phyloP scores from a whole-genome alignment of 2,888 invertebrate species.

The Tenthredo notha region DNA sequence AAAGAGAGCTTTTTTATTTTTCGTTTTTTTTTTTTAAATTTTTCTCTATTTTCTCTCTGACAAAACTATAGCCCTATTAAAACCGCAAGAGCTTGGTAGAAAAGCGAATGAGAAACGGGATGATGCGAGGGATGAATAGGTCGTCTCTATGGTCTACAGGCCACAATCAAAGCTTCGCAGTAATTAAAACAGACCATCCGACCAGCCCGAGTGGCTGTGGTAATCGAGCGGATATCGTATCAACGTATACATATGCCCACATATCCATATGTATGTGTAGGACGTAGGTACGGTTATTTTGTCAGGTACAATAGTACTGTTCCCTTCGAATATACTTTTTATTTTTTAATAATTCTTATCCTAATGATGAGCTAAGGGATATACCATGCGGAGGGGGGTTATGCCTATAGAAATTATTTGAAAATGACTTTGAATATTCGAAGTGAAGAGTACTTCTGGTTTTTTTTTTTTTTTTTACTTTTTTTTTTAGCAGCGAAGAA shows the following conservation, averaged over 20 bases:
- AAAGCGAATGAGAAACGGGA: conserved; percentile 34
- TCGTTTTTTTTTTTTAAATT: background rate
- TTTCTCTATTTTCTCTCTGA: background rate
- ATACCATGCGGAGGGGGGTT: background rate
- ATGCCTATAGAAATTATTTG: background rate
- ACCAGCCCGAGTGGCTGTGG: conserved; percentile 57
- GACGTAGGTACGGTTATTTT: background rate
- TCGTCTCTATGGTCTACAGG: conserved; percentile 53
- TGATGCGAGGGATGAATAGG: conserved; percentile 32
- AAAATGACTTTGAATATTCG: background rate
- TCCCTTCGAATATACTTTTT: background rate
- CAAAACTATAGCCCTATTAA: background rate
- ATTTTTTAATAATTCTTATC: background rate
- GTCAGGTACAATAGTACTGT: background rate
- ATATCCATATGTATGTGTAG: background rate
- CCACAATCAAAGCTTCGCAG: conserved; percentile 63
- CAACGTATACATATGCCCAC: background rate
- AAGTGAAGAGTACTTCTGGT: background rate
- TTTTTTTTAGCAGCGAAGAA: background rate
- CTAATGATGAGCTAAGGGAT: background rate
- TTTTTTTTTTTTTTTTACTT: background rate
- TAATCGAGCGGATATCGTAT: conserved; percentile 59
- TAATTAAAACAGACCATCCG: conserved; percentile 62
- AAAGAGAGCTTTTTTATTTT: background rate
- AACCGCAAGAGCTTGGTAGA: conserved; percentile 52